Conservation (phyloP, 2,113 vertebrate genomes). For the Triplophysa dalaica region DNA sequence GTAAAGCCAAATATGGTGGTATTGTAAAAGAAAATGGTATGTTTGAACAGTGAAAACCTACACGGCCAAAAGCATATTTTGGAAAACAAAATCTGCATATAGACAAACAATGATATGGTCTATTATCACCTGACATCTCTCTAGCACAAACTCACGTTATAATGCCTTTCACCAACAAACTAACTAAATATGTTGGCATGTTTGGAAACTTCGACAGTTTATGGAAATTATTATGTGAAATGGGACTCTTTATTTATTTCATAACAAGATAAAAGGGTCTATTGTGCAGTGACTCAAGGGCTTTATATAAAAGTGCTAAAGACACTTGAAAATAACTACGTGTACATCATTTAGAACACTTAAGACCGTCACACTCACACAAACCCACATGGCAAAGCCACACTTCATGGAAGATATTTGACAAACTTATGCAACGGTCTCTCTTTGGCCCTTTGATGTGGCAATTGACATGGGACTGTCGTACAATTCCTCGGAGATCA, state of each 20-base stretch:
- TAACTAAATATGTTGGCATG: conserved; percentile 18
- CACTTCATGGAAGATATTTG: conserved; percentile 61
- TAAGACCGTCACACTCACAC: conserved; percentile 51
- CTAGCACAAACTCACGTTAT: not conserved
- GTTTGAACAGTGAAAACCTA: conserved; percentile 7
- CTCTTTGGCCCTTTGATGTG: conserved; percentile 40
- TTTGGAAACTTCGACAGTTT: conserved; percentile 8
- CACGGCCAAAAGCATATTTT: conserved; percentile 31
- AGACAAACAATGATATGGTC: conserved; percentile 12
- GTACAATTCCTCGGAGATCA: not conserved
- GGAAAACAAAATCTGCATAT: not conserved
- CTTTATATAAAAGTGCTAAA: conserved; percentile 18
- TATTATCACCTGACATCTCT: not conserved
- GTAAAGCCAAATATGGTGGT: not conserved
- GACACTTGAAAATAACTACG: conserved; percentile 28
- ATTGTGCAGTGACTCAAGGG: conserved; percentile 11
- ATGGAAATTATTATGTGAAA: conserved; percentile 15
- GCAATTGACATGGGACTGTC: not conserved
- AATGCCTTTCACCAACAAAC: conserved; percentile 8
- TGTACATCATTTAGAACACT: conserved; percentile 63
- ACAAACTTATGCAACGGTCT: conserved; percentile 63
- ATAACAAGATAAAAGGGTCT: conserved; percentile 18
- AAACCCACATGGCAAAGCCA: conserved; percentile 49
- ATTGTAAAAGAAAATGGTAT: not conserved
- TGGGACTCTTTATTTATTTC: conserved; percentile 10